Evolutionary conservation across 2,113 vertebrate species (phyloP).

Genomic region (Lonchura striata): DNA sequence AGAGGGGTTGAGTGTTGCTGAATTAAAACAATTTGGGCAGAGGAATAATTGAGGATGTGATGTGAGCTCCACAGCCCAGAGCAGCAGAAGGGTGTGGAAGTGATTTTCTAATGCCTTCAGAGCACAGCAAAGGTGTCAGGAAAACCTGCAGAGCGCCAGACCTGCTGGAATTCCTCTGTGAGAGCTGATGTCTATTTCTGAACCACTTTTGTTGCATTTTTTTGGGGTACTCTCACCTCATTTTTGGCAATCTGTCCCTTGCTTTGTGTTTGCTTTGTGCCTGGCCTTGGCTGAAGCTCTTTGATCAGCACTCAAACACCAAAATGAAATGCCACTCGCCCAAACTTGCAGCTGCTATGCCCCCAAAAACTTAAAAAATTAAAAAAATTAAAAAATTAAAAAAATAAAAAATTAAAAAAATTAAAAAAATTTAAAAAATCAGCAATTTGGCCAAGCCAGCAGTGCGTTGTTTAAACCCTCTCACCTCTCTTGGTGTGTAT

Average conservation of each 20-base stretch:
- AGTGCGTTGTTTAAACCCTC: not conserved
- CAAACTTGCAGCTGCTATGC: not conserved
- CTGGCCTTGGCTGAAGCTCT: not conserved
- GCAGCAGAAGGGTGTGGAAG: not conserved
- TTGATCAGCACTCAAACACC: not conserved
- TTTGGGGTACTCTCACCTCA: fast-evolving
- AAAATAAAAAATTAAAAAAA: too few relatives aligned
- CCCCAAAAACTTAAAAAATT: too few relatives aligned
- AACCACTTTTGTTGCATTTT: not conserved
- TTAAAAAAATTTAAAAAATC: too few relatives aligned
- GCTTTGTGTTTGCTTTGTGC: not conserved
- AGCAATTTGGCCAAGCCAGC: too few relatives aligned
- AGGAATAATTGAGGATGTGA: not conserved
- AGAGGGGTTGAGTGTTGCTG: not conserved
- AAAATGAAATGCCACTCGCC: not conserved
- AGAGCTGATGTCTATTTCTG: not conserved
- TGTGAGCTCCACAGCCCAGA: not conserved
- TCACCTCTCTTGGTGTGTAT: fast-evolving
- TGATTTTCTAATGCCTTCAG: not conserved
- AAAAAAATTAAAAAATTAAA: too few relatives aligned
- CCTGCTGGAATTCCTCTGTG: not conserved
- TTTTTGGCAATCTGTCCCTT: not conserved
- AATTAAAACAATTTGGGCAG: not conserved
- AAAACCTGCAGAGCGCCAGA: not conserved
- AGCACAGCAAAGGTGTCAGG: not conserved